Base-by-base conservation (phyloP, 2,113 vertebrate species). In the Gallinago undulata region DNA sequence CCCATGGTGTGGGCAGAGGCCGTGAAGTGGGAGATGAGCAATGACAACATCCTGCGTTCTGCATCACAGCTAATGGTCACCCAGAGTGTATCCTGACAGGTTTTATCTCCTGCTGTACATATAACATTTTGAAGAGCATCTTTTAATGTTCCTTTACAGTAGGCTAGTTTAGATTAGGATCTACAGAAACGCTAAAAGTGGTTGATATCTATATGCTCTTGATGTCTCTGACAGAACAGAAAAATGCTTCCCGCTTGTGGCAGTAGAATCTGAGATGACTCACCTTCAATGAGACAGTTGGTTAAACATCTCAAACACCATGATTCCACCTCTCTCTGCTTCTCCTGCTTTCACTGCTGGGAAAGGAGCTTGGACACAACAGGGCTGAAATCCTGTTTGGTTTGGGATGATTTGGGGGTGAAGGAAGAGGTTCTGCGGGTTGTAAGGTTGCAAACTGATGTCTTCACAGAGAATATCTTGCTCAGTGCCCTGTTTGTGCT, bases 1-100 rank as follows among this genome's bases (percentile, higher is more conserved):
- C 70, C 48, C 43, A 4, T 19, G 30, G 39, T n/a, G n/a, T 7
- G 28, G 1, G 1, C 50, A 16, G 62, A 56, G 0, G 2, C 56
- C 2, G 0, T 53, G 3, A 72, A 35, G 76, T 24, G 60, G 75
- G 85, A 86, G 83, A 59, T 41, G 83, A 90, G 64, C 74, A 55
- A 35, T 69, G 93, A 63, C 63, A 87, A 41, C 59, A 17, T 5
- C 8, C 59, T 7, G 57, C 3, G 2, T 43, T 27, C 64, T 78
- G 55, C 70, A 59, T 63, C 75, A 59, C 31, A 14, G 19, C 4
- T 72, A 33, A 62, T 17, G 83, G 18, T 4, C 67, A 76, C 75
- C 11, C 13, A 13, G 64, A 48, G 48, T 27, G 59, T 12, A 19
- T 60, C 87, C 60, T 77, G 93, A 25, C 84, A 88, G 79, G 48